A percentile compares a stretch with the other conserved stretches of the same genome.
Conservation (phyloP, 2,113 vertebrate species). For the Jacana jacana region DNA sequence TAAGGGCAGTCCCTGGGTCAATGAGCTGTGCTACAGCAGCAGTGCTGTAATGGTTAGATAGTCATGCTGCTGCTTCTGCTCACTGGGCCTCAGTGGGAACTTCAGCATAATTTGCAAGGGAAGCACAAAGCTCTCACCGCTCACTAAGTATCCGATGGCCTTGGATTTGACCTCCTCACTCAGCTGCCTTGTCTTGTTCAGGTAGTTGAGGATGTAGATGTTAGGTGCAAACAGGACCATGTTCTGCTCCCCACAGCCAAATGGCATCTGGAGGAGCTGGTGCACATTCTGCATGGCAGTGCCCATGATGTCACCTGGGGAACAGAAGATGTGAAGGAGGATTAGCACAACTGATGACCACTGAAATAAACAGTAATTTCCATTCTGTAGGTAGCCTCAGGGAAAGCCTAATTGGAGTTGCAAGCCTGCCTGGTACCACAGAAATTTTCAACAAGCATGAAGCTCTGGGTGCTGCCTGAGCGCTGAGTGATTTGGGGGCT, state of each 20-base stretch:
- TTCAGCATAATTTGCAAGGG: background rate
- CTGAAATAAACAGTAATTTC: background rate
- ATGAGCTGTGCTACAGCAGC: background rate
- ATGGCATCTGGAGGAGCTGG: constrained; percentile 84
- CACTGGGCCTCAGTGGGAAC: background rate
- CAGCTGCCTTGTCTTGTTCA: constrained; percentile 82
- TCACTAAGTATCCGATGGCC: constrained; percentile 75
- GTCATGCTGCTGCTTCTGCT: background rate
- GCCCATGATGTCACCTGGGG: constrained; percentile 84
- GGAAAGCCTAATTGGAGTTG: background rate
- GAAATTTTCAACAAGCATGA: background rate
- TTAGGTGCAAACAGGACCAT: constrained; percentile 86
- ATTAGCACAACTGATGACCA: background rate
- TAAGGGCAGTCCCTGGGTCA: background rate
- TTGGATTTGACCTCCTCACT: constrained; percentile 70
- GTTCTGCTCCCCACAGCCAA: constrained; percentile 92
- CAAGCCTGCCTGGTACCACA: background rate
- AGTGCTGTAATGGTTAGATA: background rate
- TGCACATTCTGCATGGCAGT: constrained; percentile 81
- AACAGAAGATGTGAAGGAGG: background rate
- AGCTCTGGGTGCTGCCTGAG: background rate
- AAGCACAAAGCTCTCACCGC: constrained; percentile 71
- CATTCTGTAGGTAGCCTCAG: background rate
- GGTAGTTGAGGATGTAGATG: constrained; percentile 86
- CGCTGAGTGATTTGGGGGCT: background rate